Conservation (phyloP, 2,113 vertebrate species). For the Catharus minimus region DNA sequence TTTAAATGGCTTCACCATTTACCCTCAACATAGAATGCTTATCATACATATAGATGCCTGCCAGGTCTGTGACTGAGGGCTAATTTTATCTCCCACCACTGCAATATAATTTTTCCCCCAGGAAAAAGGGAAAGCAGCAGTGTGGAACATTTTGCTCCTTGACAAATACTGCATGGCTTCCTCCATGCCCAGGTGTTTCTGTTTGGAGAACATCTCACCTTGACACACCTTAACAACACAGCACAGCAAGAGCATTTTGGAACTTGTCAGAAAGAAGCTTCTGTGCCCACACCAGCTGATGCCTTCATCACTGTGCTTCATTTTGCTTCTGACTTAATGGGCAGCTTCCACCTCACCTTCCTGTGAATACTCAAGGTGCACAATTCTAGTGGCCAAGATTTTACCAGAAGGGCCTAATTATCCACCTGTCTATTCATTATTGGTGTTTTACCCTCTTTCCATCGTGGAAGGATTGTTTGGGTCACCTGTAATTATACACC, state of each 20-base stretch:
- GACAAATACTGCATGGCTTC: background rate
- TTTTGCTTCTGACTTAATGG: background rate
- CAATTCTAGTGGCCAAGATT: background rate
- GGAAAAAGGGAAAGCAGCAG: background rate
- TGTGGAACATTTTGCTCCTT: background rate
- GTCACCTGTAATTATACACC: background rate
- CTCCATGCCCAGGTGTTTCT: background rate
- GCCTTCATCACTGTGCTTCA: background rate
- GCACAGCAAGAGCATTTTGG: background rate
- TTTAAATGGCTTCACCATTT: background rate
- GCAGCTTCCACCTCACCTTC: background rate
- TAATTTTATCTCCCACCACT: background rate
- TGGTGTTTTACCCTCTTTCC: background rate
- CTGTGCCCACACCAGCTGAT: background rate
- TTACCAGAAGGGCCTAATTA: background rate
- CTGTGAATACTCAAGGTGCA: background rate
- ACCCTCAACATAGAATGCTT: background rate
- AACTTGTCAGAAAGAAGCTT: background rate
- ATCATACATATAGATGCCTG: background rate
- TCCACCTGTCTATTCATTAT: background rate
- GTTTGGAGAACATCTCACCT: background rate
- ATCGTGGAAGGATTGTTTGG: background rate
- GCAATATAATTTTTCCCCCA: fast-evolving
- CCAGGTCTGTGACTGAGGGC: background rate
- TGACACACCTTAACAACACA: too few species aligned